Evolutionary conservation across 1,140 invertebrate species (phyloP), one percentile per base, ranked within the genome.

Genomic region (Cydia fagiglandana): DNA sequence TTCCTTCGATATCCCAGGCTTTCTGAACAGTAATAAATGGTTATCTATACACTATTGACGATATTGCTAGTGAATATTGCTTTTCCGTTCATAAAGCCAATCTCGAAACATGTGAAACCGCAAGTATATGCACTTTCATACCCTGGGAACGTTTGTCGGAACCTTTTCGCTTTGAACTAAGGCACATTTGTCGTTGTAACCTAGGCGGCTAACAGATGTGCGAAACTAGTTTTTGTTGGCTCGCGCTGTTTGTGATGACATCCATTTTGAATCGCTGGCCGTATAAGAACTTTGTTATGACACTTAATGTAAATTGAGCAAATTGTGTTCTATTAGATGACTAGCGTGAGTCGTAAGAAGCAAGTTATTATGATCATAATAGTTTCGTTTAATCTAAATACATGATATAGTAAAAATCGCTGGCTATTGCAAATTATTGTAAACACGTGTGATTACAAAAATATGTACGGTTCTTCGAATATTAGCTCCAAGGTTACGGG

Each of bases 11-110:
- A 47, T 47, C 53, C 53, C 15, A 17, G 10, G 56, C 56, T 24
- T 61, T 61, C 17, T 24, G 56, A 10, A 61, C 24, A 24, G 56
- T 61, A 24, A 61, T 61, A 61, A 56, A 56, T 17, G 53, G 56
- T 24, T 61, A 24, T 61, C 56, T 24, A 61, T 12, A 61, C 56
- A 17, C 53, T 56, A 56, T 17, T 56, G 53, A 17, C 15, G 53
- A 56, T 56, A 56, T 17, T 61, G 56, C 56, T 61, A n/a, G n/a
- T n/a, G n/a, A n/a, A n/a, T n/a, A n/a, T n/a, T 61, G 56, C 56
- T 61, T 61, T 61, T 24, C 10, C 17, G 17, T 61, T 61, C 20
- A 61, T 61, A 61, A 56, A 56, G n/a, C 7, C 56, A 24, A 61
- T 61, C 56, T 61, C 2, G 7, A 24, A 24, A 61, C 56, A 61